Conservation (phyloP, 2,113 vertebrate species). For the Trachemys scripta region DNA sequence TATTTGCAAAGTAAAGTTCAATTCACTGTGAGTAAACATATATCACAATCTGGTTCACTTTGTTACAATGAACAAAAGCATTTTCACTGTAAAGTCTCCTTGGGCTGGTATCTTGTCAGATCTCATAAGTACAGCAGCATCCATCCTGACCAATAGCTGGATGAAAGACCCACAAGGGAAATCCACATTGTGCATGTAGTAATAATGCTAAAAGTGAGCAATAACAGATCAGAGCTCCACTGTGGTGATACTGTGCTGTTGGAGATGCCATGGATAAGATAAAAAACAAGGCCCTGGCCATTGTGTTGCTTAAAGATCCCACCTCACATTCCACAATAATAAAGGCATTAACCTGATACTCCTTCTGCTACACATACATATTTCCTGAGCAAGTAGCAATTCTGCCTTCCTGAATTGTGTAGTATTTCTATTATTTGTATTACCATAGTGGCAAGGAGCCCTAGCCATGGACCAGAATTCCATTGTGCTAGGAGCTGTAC, state of each 20-base stretch:
- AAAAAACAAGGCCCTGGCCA: background rate
- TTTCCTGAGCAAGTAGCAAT: background rate
- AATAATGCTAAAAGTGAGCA: background rate
- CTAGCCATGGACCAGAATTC: background rate
- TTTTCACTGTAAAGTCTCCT: background rate
- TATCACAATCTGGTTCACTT: background rate
- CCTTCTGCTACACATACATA: fast-evolving
- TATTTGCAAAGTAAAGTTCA: background rate
- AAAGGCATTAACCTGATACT: fast-evolving
- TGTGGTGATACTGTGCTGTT: background rate
- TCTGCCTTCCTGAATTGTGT: background rate
- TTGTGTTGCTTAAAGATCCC: background rate
- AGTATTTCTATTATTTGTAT: background rate
- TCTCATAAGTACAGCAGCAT: fast-evolving
- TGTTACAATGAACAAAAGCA: background rate
- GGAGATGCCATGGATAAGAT: background rate
- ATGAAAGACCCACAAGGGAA: conserved; percentile 10
- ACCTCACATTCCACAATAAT: background rate
- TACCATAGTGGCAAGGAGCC: background rate
- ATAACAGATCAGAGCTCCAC: fast-evolving
- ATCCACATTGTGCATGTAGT: background rate
- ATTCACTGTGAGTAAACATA: background rate
- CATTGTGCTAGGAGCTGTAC: background rate
- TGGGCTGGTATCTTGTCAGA: conserved; percentile 6
- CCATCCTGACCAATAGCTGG: background rate